Conservation (phyloP, 2,888 invertebrate species). For the Agrochola circellaris region DNA sequence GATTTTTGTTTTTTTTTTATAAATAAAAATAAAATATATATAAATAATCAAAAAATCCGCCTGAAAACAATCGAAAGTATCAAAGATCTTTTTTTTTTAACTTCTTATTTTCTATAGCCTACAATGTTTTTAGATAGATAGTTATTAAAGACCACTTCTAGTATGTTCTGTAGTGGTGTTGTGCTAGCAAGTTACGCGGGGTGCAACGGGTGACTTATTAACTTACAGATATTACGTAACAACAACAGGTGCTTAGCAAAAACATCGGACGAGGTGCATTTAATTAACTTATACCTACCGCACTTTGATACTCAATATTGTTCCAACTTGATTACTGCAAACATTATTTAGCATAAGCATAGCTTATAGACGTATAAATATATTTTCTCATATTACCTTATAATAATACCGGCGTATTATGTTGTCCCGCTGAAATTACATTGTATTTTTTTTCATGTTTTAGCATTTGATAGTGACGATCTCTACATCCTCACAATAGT, state of each 20-base stretch:
- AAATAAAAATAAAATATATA: too few species aligned
- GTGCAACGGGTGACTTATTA: constrained; percentile 73
- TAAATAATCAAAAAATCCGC: neutral
- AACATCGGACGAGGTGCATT: constrained; percentile 66
- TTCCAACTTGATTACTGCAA: constrained; percentile 16
- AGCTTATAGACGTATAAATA: neutral
- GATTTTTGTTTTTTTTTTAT: neutral
- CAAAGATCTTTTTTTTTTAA: neutral
- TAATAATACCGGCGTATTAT: neutral
- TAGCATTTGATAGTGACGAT: neutral
- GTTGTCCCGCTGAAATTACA: too few species aligned
- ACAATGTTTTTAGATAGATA: neutral
- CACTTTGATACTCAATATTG: constrained; percentile 40
- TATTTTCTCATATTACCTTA: neutral
- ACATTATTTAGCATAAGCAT: neutral
- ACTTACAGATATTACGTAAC: constrained; percentile 74
- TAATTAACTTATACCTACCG: constrained; percentile 64
- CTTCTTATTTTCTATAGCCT: neutral
- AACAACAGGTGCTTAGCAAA: constrained; percentile 76
- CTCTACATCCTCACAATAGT: neutral
- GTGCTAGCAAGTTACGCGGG: constrained; percentile 49
- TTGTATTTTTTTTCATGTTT: neutral
- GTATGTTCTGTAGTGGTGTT: constrained; percentile 39
- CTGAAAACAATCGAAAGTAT: neutral
- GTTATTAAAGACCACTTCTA: constrained; percentile 27